Evolutionary conservation across 2,797 vertebrate species (phyloP), one percentile per base, ranked within the genome.

Genomic region (Mareca penelope): DNA sequence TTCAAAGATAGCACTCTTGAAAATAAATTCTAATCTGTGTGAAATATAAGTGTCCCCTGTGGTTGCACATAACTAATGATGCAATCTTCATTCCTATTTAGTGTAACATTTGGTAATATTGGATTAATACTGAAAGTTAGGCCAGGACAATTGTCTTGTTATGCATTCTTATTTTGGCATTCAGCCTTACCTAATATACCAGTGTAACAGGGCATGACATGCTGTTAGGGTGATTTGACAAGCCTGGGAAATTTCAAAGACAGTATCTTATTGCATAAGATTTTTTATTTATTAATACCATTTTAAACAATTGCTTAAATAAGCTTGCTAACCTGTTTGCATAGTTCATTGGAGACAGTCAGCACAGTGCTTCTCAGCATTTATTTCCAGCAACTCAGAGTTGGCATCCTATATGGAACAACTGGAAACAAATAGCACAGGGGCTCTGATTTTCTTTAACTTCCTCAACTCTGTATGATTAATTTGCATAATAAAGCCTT

Each of bases 191-290:
- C 12, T 87, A 84, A 70, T 67, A 81, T 33, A 24, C 48, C 44
- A 77, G 18, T 14, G 56, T 68, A 80, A 68, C 59, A 57, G 60
- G 64, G 28, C 64, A 33, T 70, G 78, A 87, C 12, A 3, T 46
- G 53, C 48, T 90, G 80, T 87, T 84, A 90, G 50, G 78, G 60
- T 61, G 64, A 90, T 89, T 95, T 90, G 81, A 82, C 48, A 92
- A 77, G 29, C 53, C 40, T 42, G 40, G 48, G 29, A 78, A 88
- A 21, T 87, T 68, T 94, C 56, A 65, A 80, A 92, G 56, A 29
- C 33, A 31, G 31, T 60, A 82, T 14, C 33, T 85, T 63, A 39
- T 24, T 70, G 61, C 12, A 19, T 40, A 68, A 57, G 21, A 48
- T 40, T 31, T 73, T 85, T 50, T 59, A 86, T 78, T 94, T 90